These are phyloP conservation scores for Oreochromis mossambicus DNA, from an alignment of 2,797 vertebrate species.

Conservation along the genomic window DNA sequence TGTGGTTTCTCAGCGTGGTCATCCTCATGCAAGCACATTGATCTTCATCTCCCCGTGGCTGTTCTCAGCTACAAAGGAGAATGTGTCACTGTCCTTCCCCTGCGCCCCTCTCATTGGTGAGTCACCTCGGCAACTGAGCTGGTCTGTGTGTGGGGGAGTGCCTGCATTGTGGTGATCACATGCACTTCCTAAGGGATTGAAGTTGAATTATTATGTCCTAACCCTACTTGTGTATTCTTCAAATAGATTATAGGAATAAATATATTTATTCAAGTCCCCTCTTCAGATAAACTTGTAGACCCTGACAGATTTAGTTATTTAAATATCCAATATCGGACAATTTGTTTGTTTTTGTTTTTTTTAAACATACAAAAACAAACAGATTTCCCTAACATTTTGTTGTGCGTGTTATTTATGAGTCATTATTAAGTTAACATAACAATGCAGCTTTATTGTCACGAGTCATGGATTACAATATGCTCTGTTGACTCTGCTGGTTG, in stretches of 20 bases:
- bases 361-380: neutral
- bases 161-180: neutral
- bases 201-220: neutral
- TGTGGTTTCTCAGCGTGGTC: neutral
- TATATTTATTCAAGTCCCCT: neutral
- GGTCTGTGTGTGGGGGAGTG: neutral
- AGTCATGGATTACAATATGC: neutral
- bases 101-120: slow-evolving; percentile 1
- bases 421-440: neutral
- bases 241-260: neutral
- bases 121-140: neutral
- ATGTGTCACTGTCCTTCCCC: neutral
- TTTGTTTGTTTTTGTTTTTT: rapidly evolving
- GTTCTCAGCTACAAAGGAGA: neutral
- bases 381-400: neutral
- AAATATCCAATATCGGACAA: rapidly evolving
- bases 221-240: neutral
- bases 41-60: neutral
- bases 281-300: neutral
- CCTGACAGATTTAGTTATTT: neutral
- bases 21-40: neutral
- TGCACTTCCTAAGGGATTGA: neutral
- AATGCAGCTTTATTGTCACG: neutral
- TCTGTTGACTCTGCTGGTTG: neutral
- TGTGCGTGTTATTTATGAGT: neutral